Conservation (phyloP, 2,888 invertebrate species). For the Ariolimax columbianus region DNA sequence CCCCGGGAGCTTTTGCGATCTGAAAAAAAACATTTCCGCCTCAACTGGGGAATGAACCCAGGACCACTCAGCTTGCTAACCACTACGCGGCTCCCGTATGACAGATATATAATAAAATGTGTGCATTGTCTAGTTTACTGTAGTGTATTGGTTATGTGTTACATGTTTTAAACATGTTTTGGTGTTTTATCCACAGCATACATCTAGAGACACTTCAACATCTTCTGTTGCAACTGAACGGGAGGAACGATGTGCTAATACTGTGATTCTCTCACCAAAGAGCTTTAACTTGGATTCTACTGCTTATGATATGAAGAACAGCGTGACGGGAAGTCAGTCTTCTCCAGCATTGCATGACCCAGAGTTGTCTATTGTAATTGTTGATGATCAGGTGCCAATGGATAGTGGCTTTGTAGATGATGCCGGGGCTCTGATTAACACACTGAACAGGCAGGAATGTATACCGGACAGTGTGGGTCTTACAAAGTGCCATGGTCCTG, state of each 20-base stretch:
- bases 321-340: conserved; percentile 25
- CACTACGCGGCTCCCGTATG: no score
- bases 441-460: background rate
- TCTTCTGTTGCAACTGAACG: background rate
- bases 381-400: conserved; percentile 32
- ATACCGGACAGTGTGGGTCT: background rate
- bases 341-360: conserved; percentile 44
- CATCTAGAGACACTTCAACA: conserved; percentile 20
- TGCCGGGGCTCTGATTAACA: background rate
- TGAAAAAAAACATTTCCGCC: no score
- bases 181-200: background rate
- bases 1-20: no score
- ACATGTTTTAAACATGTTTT: background rate
- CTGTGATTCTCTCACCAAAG: conserved; percentile 2
- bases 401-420: conserved; percentile 62
- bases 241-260: background rate
- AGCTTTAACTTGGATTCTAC: conserved; percentile 18
- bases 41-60: no score
- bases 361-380: conserved; percentile 35
- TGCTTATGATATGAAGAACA: background rate
- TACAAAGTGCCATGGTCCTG: background rate
- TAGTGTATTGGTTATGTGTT: background rate
- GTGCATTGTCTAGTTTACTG: background rate
- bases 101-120: no score
- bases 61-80: no score